Base-by-base conservation (phyloP, 2,113 vertebrate species). In the Eurystomus gularis region DNA sequence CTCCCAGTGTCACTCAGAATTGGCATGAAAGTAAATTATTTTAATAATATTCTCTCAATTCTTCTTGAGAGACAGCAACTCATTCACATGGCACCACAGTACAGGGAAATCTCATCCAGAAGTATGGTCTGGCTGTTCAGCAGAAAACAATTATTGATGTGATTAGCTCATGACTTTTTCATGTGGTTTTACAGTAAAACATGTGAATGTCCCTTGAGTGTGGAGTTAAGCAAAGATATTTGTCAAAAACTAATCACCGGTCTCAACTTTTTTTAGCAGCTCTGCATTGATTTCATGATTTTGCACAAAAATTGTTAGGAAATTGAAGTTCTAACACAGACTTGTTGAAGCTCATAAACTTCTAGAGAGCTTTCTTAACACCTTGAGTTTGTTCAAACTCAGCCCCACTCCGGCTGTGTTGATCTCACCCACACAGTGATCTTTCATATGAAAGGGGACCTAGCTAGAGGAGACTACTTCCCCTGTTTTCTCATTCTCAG, bases 171-270 rank as follows among this genome's bases (percentile, higher is more conserved):
- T 64, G 29, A 71, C 40, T 79, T 92, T 93, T 96, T 91, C 44
- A 21, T 42, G 65, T 96, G 61, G 61, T 81, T 96, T 96, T 89
- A n/a, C 19, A 55, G 48, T 79, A 79, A 78, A 76, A 88, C 40
- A 66, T 95, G 26, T 66, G 33, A 88, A 70, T 73, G 25, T 71
- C 77, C 81, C 39, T 82, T 68, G 52, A 58, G 26, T 68, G 26
- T 62, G 61, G 31, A 52, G 17, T 82, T 75, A 58, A 86, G 26
- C 44, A 61, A 93, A 91, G 29, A 29, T 54, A 54, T 10, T 86
- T 86, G 51, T 81, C 58, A 66, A 46, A 90, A 70, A n/a, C 58
- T 46, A n/a, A n/a, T 79, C n/a, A 55, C 78, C 31, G n/a, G 19
- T 52, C 71, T 86, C 57, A 71, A 73, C n/a, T 82, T 54, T 64